Evolutionary conservation across 2,797 vertebrate genomes (phyloP), one percentile per base, ranked within the genome.

Genomic region (Morus bassanus): DNA sequence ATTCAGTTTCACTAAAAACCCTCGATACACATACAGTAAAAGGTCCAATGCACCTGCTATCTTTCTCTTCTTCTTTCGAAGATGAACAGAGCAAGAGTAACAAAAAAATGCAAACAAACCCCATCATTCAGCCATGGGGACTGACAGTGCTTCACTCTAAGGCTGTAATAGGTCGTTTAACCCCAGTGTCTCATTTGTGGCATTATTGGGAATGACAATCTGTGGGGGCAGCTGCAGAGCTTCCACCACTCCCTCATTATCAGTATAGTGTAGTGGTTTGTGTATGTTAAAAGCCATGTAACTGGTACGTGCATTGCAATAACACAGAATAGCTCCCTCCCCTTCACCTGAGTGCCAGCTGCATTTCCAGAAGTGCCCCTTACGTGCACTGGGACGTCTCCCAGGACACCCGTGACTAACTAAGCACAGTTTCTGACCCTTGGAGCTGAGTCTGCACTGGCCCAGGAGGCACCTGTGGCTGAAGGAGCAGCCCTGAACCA

Each of bases 281-380:
- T 16, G 39, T 5, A 8, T 1, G 3, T 75, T 23, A 50, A 46
- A 63, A 85, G 61, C 18, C 73, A 7, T 1, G 0, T 2, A 18
- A 27, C 31, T 53, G 33, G 7, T 18, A 2, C 0, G 12, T 23
- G 50, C 18, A 21, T 6, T 50, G 41, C 22, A 27, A 6, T 0
- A 37, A 37, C 77, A 67, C 30, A n/a, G 61, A 67, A 9, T 2
- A 48, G 60, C 35, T 89, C 48, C 23, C 31, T 86, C 22, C 31
- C 37, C 21, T 0, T 11, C 46, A 46, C 51, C 79, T 16, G 43
- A 31, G 41, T 0, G 13, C 69, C 4, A 2, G 23, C 65, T 87
- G n/a, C 16, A 5, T 31, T 22, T n/a, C 46, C 77, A 72, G 13
- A 45, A 54, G 25, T 9, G 48, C 7, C 68, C 75, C 48, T 24